phyloP scores from a whole-genome alignment of 1,140 invertebrate genomes.

The Manduca sexta region DNA sequence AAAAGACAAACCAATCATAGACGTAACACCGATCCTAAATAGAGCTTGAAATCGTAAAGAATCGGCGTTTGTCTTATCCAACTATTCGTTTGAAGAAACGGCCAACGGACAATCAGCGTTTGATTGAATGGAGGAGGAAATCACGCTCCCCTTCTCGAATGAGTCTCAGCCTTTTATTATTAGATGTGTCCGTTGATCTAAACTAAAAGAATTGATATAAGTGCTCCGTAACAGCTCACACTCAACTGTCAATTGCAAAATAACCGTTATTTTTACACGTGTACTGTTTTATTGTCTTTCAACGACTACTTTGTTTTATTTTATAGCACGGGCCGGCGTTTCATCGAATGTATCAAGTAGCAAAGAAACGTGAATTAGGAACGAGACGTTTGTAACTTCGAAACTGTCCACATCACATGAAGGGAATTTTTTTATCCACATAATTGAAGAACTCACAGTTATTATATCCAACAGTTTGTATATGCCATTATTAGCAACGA shows the following conservation, averaged over 20 bases:
- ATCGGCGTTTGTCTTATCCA: background rate
- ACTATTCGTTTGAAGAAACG: constrained; percentile 4
- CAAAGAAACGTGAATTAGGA: no score
- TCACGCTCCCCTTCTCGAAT: constrained; percentile 17
- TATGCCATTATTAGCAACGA: constrained; percentile 41
- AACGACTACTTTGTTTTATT: background rate
- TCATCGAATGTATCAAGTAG: no score
- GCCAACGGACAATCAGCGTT: constrained; percentile 8
- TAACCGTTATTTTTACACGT: no score
- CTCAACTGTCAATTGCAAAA: no score
- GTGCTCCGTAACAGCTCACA: background rate
- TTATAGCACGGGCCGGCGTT: no score
- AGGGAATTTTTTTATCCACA: no score
- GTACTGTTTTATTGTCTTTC: no score
- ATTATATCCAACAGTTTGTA: constrained; percentile 54
- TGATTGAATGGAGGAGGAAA: constrained; percentile 25
- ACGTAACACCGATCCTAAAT: no score
- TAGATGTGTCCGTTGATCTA: constrained; percentile 3
- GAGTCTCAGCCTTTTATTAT: constrained; percentile 4
- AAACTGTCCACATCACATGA: no score
- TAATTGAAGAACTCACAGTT: constrained; percentile 28
- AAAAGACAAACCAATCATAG: no score
- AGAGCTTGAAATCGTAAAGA: no score
- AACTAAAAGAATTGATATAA: constrained; percentile 1
- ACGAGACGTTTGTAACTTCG: no score